A percentile compares a stretch with the other conserved stretches of the same genome.
Evolutionary conservation across 1,140 invertebrate species (phyloP).

Genomic region (Zelostemma sp.): DNA sequence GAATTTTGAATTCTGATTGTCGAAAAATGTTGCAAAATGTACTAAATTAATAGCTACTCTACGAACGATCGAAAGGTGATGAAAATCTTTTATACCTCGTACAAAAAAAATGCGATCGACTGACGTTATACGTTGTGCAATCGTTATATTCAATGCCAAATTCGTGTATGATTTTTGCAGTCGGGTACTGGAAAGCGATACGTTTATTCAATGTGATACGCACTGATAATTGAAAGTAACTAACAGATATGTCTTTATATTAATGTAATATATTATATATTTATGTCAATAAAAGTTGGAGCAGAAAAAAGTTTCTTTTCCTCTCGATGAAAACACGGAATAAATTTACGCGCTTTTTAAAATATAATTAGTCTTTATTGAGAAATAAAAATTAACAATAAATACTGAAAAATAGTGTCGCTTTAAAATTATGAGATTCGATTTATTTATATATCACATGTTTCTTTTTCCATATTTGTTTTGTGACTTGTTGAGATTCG

Average conservation of each 20-base stretch:
- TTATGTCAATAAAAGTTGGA: conserved; percentile 15
- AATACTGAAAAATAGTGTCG: too few species aligned
- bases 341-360: too few species aligned
- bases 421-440: too few species aligned
- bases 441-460: too few species aligned
- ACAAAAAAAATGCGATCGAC: background rate
- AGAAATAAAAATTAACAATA: too few species aligned
- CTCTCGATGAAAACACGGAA: too few species aligned
- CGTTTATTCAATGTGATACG: conserved; percentile 47
- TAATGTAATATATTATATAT: conserved; percentile 56
- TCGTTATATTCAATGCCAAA: conserved; percentile 17
- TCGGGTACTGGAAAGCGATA: conserved; percentile 11
- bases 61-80: background rate
- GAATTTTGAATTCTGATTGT: too few species aligned
- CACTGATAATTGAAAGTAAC: conserved; percentile 45
- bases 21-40: too few species aligned
- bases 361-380: too few species aligned
- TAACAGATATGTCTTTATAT: conserved; percentile 54
- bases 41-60: background rate
- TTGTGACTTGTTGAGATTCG: too few species aligned
- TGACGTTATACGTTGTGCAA: conserved; percentile 18
- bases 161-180: background rate
- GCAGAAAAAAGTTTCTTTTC: too few species aligned
- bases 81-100: background rate
- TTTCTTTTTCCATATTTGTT: too few species aligned